phyloP scores from a whole-genome alignment of 1,140 invertebrate genomes.

The Aphaenogaster floridana region DNA sequence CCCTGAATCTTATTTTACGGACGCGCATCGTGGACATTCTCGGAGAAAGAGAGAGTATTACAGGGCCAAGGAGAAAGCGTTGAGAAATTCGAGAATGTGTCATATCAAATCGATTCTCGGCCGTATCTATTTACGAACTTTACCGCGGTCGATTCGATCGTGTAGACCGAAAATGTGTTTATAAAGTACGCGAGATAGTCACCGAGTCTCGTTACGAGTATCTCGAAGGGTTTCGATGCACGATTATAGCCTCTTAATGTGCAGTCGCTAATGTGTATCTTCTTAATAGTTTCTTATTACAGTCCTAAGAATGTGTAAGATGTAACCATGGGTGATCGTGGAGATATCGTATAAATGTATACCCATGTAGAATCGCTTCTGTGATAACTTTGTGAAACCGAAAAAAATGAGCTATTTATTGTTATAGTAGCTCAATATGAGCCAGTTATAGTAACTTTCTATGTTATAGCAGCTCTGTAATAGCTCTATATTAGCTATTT shows the following conservation, averaged over 20 bases:
- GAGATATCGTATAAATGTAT: not conserved
- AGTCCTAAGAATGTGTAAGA: not conserved
- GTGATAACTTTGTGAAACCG: not conserved
- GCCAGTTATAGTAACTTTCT: no score
- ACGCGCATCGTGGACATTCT: slow-evolving; percentile 32
- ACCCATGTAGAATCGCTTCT: not conserved
- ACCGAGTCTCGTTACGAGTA: not conserved
- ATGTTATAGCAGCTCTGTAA: no score
- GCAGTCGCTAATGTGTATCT: not conserved
- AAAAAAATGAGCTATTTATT: not conserved
- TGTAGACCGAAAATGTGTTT: not conserved
- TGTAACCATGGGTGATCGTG: not conserved
- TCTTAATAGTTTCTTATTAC: slow-evolving; percentile 26
- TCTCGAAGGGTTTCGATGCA: not conserved
- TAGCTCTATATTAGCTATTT: not conserved
- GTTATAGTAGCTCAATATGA: not conserved
- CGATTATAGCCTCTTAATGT: not conserved
- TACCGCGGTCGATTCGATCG: not conserved
- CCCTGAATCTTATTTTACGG: slow-evolving; percentile 77
- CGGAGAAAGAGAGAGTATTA: not conserved
- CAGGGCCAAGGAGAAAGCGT: not conserved
- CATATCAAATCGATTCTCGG: slow-evolving; percentile 9
- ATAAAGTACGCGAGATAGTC: slow-evolving; percentile 9
- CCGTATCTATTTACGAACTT: slow-evolving; percentile 53
- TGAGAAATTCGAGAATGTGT: slow-evolving; percentile 61